These are phyloP conservation scores for Ephydatia muelleri DNA, from an alignment of 37 sponge, comb jelly and placozoan genomes.

Conservation along the genomic window DNA sequence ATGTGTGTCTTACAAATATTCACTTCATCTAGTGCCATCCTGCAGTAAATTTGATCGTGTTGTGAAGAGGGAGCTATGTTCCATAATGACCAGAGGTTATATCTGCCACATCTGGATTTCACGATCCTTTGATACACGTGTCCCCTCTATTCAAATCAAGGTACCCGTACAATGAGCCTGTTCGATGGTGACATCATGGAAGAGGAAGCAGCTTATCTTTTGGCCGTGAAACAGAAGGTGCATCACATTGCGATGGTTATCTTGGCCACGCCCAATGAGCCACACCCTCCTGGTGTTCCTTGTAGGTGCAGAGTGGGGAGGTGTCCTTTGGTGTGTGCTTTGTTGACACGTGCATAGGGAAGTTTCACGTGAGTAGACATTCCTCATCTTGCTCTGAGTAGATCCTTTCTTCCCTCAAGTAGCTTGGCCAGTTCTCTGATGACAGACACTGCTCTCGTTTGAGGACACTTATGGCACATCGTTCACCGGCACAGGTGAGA, in stretches of 20 bases:
- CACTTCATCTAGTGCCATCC: constrained; percentile 21
- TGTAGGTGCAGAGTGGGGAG: constrained; percentile 30
- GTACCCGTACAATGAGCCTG: constrained; percentile 65
- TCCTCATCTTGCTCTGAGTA: not conserved
- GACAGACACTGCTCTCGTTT: constrained; percentile 89
- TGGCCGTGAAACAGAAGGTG: constrained; percentile 79
- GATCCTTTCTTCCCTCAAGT: constrained; percentile 12
- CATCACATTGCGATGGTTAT: not conserved
- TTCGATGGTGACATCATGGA: constrained; percentile 49
- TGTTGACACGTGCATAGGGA: constrained; percentile 92
- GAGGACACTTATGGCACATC: constrained; percentile 90
- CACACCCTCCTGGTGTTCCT: constrained; percentile 5
- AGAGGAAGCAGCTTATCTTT: constrained; percentile 51
- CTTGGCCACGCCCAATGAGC: not conserved
- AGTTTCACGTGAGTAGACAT: constrained; percentile 69
- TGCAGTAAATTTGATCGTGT: constrained; percentile 62
- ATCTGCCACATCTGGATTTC: too few relatives aligned
- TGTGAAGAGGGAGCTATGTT: constrained; percentile 79
- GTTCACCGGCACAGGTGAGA: constrained; percentile 89
- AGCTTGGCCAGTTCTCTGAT: constrained; percentile 95
- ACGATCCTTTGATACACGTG: too few relatives aligned
- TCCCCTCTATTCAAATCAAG: constrained; percentile 7
- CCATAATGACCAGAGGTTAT: constrained; percentile 76
- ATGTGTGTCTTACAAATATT: too few relatives aligned
- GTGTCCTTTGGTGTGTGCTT: constrained; percentile 91